Evolutionary conservation across 1,140 invertebrate species (phyloP).

Genomic region (Trichonephila clavipes): DNA sequence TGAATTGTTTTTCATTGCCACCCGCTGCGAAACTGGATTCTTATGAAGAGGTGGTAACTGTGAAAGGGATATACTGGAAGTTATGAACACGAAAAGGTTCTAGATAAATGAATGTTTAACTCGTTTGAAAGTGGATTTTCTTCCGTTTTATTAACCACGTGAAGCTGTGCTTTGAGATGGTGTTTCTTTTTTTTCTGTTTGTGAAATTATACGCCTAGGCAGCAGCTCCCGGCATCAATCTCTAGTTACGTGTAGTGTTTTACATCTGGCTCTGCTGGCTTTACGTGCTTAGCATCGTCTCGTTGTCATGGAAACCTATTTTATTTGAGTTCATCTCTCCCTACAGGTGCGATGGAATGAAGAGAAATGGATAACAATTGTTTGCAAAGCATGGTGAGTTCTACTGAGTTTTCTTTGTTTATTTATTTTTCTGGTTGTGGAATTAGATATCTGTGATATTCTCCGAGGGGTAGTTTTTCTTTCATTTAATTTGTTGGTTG

Average conservation of each 20-base stretch:
- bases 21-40: background rate
- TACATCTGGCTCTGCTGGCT: background rate
- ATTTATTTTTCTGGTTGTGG: background rate
- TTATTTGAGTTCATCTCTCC: background rate
- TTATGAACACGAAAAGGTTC: background rate
- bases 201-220: background rate
- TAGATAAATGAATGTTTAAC: slow-evolving; percentile 28
- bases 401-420: background rate
- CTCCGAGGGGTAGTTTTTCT: too few relatives aligned
- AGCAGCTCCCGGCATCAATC: background rate
- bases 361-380: slow-evolving; percentile 56
- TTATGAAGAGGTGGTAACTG: background rate
- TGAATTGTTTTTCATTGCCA: slow-evolving; percentile 39
- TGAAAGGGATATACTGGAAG: background rate
- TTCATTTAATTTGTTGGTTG: too few relatives aligned
- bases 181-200: background rate
- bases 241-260: background rate
- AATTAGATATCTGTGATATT: background rate
- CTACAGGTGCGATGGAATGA: slow-evolving; percentile 34
- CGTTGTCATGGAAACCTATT: slow-evolving; percentile 26
- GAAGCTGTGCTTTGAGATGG: background rate
- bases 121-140: slow-evolving; percentile 11
- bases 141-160: slow-evolving; percentile 3
- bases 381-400: background rate
- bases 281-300: background rate